These are phyloP conservation scores for Eurois occulta DNA, from an alignment of 2,888 invertebrate genomes.

Conservation along the genomic window DNA sequence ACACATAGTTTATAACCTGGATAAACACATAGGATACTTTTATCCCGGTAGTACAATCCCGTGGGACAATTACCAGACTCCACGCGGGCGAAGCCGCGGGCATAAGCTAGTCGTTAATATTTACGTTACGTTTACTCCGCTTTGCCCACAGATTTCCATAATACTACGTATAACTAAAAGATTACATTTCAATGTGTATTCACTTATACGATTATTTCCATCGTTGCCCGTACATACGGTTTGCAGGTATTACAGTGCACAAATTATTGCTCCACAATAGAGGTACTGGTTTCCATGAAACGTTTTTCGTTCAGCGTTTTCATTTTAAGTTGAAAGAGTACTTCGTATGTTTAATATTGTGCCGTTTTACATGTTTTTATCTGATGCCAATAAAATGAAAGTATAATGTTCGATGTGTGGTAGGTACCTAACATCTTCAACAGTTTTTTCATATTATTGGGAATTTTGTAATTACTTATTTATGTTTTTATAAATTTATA, in stretches of 20 bases:
- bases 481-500: no score
- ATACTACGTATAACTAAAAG: constrained; percentile 18
- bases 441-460: no score
- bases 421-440: not conserved
- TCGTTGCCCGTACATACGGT: constrained; percentile 16
- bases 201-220: constrained; percentile 48
- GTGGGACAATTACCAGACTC: no score
- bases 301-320: constrained; percentile 34
- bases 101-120: no score
- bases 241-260: constrained; percentile 56
- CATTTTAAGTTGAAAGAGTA: constrained; percentile 32
- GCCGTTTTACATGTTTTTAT: not conserved
- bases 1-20: no score
- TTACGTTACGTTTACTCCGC: not conserved
- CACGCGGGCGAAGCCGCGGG: no score
- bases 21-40: no score
- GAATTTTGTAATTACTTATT: no score
- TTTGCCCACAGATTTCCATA: constrained; percentile 1
- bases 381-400: not conserved
- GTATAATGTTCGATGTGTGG: not conserved
- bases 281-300: constrained; percentile 55
- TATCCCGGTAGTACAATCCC: no score
- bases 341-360: not conserved
- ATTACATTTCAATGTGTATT: constrained; percentile 51
- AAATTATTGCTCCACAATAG: constrained; percentile 40